These are phyloP conservation scores for Rhagoletis pomonella DNA, from an alignment of 1,140 invertebrate species.

Conservation along the genomic window DNA sequence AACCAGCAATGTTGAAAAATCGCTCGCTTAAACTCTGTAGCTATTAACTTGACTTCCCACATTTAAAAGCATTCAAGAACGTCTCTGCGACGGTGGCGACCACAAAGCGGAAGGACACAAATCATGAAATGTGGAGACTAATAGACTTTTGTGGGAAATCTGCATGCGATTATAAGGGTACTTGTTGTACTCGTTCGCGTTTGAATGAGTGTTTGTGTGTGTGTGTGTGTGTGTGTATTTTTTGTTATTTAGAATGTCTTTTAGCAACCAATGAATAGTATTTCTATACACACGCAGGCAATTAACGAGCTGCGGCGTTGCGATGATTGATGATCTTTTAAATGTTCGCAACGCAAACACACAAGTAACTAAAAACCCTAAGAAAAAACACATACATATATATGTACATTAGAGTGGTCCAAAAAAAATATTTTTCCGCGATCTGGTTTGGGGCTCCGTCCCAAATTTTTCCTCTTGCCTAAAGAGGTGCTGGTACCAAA, in stretches of 20 bases:
- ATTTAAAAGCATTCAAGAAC: neutral
- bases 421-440: too few species aligned
- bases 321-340: conserved; percentile 72
- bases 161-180: neutral
- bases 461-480: too few species aligned
- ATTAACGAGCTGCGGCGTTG: conserved; percentile 66
- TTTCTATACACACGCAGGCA: conserved; percentile 60
- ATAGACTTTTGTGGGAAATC: conserved; percentile 43
- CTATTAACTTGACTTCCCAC: conserved; percentile 37
- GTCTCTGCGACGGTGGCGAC: neutral
- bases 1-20: neutral
- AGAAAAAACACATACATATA: neutral
- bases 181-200: neutral
- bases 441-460: too few species aligned
- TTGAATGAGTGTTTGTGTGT: neutral
- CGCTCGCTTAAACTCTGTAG: neutral
- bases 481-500: too few species aligned
- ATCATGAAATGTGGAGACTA: conserved; percentile 2
- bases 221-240: neutral
- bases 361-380: conserved; percentile 1
- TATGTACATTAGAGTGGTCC: neutral
- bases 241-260: neutral
- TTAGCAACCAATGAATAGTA: neutral
- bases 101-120: conserved; percentile 29
- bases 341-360: conserved; percentile 66